Percentiles rank a stretch among this genome's conserved stretches.
Evolutionary conservation across 2,888 invertebrate species (phyloP).

Genomic region (Argyresthia albistria): DNA sequence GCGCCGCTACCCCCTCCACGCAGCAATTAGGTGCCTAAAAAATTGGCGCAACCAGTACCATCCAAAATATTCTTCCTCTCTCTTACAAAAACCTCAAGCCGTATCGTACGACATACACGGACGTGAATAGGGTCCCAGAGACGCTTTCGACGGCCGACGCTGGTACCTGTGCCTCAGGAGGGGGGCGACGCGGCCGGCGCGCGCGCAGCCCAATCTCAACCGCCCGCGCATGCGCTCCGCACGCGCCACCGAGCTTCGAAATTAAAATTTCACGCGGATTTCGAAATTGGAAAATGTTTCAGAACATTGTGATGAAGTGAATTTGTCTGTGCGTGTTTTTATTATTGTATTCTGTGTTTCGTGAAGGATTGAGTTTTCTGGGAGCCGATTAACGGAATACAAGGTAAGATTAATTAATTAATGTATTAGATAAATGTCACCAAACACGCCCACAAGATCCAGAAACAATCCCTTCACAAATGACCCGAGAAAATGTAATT

Average conservation of each 20-base stretch:
- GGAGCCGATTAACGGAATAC: conserved; percentile 28
- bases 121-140: conserved; percentile 51
- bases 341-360: conserved; percentile 21
- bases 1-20: too few species aligned
- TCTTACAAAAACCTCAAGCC: conserved; percentile 24
- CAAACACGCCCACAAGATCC: too few species aligned
- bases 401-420: background rate
- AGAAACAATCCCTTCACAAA: too few species aligned
- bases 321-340: conserved; percentile 19
- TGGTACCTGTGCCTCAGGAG: conserved; percentile 24
- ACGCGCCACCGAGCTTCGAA: conserved; percentile 12
- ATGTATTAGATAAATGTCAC: too few species aligned
- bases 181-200: conserved; percentile 30
- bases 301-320: conserved; percentile 57
- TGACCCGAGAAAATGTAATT: too few species aligned
- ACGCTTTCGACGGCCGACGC: conserved; percentile 39
- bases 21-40: too few species aligned
- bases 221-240: conserved; percentile 44
- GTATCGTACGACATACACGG: conserved; percentile 37
- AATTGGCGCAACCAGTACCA: too few species aligned
- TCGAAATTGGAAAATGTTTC: conserved; percentile 47
- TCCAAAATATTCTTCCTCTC: too few species aligned
- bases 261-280: conserved; percentile 18
- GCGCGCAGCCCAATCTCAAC: conserved; percentile 38
- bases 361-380: conserved; percentile 39